These are phyloP conservation scores for Leptopterna dolabrata DNA, from an alignment of 2,888 invertebrate species.

Conservation along the genomic window DNA sequence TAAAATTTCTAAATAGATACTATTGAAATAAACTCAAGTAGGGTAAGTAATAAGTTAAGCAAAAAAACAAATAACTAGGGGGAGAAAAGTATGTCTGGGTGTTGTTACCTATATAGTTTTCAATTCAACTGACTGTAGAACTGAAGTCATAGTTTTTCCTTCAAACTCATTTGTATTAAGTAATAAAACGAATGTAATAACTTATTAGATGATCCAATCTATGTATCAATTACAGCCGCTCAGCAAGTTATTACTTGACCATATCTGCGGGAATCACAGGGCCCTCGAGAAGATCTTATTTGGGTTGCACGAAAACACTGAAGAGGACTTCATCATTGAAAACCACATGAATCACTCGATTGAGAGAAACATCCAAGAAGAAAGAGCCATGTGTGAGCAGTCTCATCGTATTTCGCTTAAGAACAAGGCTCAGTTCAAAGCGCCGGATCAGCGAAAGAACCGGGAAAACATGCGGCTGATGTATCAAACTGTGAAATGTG, in stretches of 20 bases:
- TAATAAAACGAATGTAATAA: too few relatives aligned
- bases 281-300: conserved; percentile 46
- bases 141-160: too few relatives aligned
- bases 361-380: conserved; percentile 13
- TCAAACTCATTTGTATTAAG: too few relatives aligned
- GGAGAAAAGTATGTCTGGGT: too few relatives aligned
- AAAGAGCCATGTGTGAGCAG: not conserved
- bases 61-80: too few relatives aligned
- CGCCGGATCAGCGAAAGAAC: conserved; percentile 30
- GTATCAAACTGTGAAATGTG: conserved; percentile 59
- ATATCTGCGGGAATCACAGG: conserved; percentile 15
- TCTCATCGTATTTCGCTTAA: not conserved
- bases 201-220: not conserved
- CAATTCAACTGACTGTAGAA: too few relatives aligned
- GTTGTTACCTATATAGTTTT: too few relatives aligned
- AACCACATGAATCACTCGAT: conserved; percentile 37
- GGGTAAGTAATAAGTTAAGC: too few relatives aligned
- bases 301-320: not conserved
- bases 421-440: not conserved
- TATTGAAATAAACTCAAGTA: too few relatives aligned
- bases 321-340: conserved; percentile 47
- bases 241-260: conserved; percentile 42
- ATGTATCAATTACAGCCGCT: conserved; percentile 48
- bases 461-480: conserved; percentile 55
- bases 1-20: too few relatives aligned